These are phyloP conservation scores for Pyralis farinalis DNA, from an alignment of 2,888 invertebrate genomes.

Conservation along the genomic window DNA sequence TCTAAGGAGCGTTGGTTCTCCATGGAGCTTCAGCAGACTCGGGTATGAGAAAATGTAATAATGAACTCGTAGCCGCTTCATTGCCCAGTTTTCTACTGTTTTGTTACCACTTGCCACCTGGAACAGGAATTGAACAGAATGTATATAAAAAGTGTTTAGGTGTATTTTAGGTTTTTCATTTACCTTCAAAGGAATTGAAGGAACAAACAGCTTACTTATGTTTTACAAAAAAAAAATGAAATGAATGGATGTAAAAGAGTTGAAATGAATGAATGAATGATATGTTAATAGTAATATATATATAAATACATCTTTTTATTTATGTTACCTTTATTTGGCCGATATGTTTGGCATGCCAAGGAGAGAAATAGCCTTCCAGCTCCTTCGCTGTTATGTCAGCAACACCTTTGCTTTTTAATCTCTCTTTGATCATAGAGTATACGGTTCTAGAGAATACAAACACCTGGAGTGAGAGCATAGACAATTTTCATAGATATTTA, in stretches of 20 bases:
- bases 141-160: too few species aligned
- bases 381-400: slow-evolving; percentile 87
- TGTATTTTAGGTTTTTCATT: too few species aligned
- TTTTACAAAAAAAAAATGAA: too few species aligned
- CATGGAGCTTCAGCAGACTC: slow-evolving; percentile 89
- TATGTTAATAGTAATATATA: too few species aligned
- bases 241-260: too few species aligned
- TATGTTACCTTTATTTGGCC: slow-evolving; percentile 84
- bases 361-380: slow-evolving; percentile 91
- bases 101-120: slow-evolving; percentile 88
- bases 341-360: slow-evolving; percentile 92
- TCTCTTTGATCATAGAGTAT: slow-evolving; percentile 90
- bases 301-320: too few species aligned
- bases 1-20: slow-evolving; percentile 86
- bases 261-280: too few species aligned
- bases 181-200: too few species aligned
- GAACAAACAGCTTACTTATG: too few species aligned
- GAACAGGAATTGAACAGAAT: neutral
- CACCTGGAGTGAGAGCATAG: slow-evolving; percentile 85
- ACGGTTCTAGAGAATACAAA: slow-evolving; percentile 93
- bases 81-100: slow-evolving; percentile 89
- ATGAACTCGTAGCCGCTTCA: slow-evolving; percentile 84
- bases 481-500: slow-evolving; percentile 38
- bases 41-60: slow-evolving; percentile 92
- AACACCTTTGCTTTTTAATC: slow-evolving; percentile 89